Evolutionary conservation across 1,140 invertebrate species (phyloP).

Genomic region (Planococcus citri): DNA sequence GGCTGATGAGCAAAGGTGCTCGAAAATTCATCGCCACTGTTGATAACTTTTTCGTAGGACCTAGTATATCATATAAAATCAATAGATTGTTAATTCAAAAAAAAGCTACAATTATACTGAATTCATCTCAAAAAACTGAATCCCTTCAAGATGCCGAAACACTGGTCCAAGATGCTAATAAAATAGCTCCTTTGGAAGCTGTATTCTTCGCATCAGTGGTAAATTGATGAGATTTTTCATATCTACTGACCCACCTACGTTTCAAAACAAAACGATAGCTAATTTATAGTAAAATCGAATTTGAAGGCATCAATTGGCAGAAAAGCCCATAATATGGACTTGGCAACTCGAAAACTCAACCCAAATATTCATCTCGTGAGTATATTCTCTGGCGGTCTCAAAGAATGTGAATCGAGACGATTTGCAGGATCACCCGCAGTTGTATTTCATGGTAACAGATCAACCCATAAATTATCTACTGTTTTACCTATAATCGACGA

Average conservation of each 20-base stretch:
- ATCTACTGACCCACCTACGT: too few species aligned
- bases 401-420: neutral
- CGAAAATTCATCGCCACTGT: conserved; percentile 23
- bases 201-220: neutral
- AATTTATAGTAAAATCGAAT: too few species aligned
- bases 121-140: neutral
- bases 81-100: neutral
- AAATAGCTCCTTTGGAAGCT: conserved; percentile 6
- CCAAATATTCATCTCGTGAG: neutral
- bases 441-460: neutral
- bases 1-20: conserved; percentile 25
- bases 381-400: neutral
- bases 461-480: neutral
- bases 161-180: neutral
- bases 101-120: neutral
- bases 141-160: neutral
- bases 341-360: neutral
- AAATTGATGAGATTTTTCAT: too few species aligned
- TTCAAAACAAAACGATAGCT: too few species aligned
- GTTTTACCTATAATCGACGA: neutral
- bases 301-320: neutral
- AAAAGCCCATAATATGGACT: neutral
- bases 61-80: conserved; percentile 1
- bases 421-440: neutral
- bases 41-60: conserved; percentile 21